These are phyloP conservation scores for Habroteleia sp. DNA, from an alignment of 2,888 invertebrate genomes.

Conservation along the genomic window DNA sequence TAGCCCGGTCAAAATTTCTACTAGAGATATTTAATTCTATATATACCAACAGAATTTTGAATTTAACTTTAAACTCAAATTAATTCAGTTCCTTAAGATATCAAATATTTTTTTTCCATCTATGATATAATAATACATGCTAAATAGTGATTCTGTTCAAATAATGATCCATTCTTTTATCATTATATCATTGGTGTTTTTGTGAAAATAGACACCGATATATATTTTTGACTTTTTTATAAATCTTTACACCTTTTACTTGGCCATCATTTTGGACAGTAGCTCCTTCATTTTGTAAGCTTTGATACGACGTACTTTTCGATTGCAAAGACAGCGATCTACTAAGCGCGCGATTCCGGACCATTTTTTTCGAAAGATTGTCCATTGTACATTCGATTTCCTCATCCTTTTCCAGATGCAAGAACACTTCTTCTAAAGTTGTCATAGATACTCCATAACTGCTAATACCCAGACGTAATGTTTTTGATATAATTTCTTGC, in stretches of 20 bases:
- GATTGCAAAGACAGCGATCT: slow-evolving; percentile 88
- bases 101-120: too few species aligned
- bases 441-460: slow-evolving; percentile 95
- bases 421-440: slow-evolving; percentile 91
- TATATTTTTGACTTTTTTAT: slow-evolving; percentile 39
- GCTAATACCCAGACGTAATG: slow-evolving; percentile 87
- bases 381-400: slow-evolving; percentile 86
- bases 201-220: slow-evolving; percentile 20
- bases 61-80: too few species aligned
- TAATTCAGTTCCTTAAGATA: too few species aligned
- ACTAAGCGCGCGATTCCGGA: slow-evolving; percentile 87
- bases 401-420: slow-evolving; percentile 89
- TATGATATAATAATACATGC: too few species aligned
- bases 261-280: slow-evolving; percentile 76
- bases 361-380: slow-evolving; percentile 88
- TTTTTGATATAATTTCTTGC: slow-evolving; percentile 86
- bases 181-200: too few species aligned
- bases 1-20: too few species aligned
- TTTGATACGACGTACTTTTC: slow-evolving; percentile 89
- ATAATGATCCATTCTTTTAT: too few species aligned
- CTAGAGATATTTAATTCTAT: too few species aligned
- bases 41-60: too few species aligned
- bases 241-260: slow-evolving; percentile 74
- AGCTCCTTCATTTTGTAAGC: slow-evolving; percentile 83
- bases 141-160: too few species aligned